Evolutionary conservation across 2,113 vertebrate genomes (phyloP), one percentile per base, ranked within the genome.

Genomic region (Alethe castanea): DNA sequence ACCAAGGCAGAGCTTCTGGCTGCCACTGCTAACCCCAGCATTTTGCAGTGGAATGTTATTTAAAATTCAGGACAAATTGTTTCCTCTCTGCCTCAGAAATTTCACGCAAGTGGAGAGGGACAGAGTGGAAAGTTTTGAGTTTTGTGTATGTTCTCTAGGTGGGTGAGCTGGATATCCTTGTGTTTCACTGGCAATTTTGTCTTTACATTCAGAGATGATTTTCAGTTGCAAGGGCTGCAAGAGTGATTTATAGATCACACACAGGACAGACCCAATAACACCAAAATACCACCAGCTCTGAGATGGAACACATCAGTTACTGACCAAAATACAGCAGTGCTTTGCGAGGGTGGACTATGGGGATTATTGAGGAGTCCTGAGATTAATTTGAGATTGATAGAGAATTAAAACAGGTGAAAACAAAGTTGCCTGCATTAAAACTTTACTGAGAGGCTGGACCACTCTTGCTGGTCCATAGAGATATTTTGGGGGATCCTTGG

Each of bases 11-110:
- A 92, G 76, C 81, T 95, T 98, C 96, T 92, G 88, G 74, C 76
- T 95, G 74, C 44, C 47, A 36, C 92, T 91, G 86, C 77, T 94
- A 97, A 96, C 94, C 95, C 93, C 90, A 94, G 72, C 74, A 92
- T 92, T 97, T 96, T 96, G 81, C 92, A 98, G 96, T 84, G 62
- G 86, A 92, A 81, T 57, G 29, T 96, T 97, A 88, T 91, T 97
- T 97, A 97, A 97, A 98, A 98, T 97, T 97, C 96, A 91, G 93
- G 89, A 87, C 87, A 95, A 97, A 96, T 90, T 95, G 64, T 94
- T 48, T 38, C 47, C 91, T 97, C 81, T 93, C 77, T 97, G 85
- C 91, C 87, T 96, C 90, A 89, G 71, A 94, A 91, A 97, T 96
- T 96, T 92, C 69, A 78, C 70, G 72, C 19, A n/a, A 82, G 87